Percentiles rank a stretch among this genome's conserved stretches.
Evolutionary conservation across 2,113 vertebrate genomes (phyloP).

Genomic region (Periophthalmus modestus): DNA sequence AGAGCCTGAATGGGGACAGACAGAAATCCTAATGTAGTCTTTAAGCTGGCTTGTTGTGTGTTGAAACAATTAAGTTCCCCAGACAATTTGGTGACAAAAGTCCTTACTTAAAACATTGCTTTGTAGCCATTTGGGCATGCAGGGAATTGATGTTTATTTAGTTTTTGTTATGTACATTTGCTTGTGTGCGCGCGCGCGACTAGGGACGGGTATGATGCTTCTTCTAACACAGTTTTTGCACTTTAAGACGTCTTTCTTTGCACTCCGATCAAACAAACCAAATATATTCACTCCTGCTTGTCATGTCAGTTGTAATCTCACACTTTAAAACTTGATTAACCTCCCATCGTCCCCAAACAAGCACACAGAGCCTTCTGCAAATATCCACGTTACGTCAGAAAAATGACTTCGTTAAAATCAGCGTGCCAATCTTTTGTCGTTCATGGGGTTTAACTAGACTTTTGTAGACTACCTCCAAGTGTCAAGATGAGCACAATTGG

Average conservation of each 20-base stretch:
- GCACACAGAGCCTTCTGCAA: conserved; percentile 49
- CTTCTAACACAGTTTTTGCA: conserved; percentile 27
- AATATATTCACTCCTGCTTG: conserved; percentile 62
- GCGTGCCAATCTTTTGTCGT: conserved; percentile 44
- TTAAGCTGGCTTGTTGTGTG: conserved; percentile 6
- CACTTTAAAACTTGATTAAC: conserved; percentile 74
- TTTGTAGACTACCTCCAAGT: conserved; percentile 49
- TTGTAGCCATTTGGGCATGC: conserved; percentile 7
- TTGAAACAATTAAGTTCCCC: conserved; percentile 39
- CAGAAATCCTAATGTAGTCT: conserved; percentile 30
- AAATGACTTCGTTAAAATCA: conserved; percentile 58
- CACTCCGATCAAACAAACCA: conserved; percentile 40
- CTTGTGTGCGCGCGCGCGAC: conserved; percentile 16
- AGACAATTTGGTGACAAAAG: conserved; percentile 42
- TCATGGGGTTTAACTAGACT: conserved; percentile 55
- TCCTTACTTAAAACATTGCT: conserved; percentile 22
- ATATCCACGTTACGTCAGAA: conserved; percentile 37
- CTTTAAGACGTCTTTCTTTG: conserved; percentile 15
- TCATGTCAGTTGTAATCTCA: conserved; percentile 67
- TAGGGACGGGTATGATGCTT: not conserved
- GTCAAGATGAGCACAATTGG: conserved; percentile 53
- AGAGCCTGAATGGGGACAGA: conserved; percentile 24
- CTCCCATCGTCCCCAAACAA: conserved; percentile 62
- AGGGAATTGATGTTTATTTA: conserved; percentile 18
- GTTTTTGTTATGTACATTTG: conserved; percentile 22